These are phyloP conservation scores for Calycopis cecrops DNA, from an alignment of 1,140 invertebrate genomes.

Conservation along the genomic window DNA sequence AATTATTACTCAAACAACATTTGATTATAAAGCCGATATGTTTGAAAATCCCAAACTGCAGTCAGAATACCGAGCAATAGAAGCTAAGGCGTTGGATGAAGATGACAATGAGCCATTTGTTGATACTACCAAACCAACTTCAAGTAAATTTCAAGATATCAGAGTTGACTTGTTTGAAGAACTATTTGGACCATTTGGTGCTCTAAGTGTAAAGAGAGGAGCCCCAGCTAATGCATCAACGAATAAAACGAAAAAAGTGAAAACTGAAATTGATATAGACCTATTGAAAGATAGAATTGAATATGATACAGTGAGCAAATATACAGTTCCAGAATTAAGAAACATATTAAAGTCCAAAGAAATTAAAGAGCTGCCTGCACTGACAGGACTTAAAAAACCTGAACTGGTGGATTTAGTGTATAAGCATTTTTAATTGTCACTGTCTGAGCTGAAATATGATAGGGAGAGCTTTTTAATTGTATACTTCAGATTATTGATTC, in stretches of 20 bases:
- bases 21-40: conserved; percentile 57
- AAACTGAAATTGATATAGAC: conserved; percentile 42
- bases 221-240: conserved; percentile 12
- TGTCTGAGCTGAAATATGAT: background rate
- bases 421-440: conserved; percentile 21
- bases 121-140: conserved; percentile 51
- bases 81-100: conserved; percentile 55
- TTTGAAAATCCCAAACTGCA: conserved; percentile 61
- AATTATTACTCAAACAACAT: conserved; percentile 40
- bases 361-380: conserved; percentile 33
- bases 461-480: background rate
- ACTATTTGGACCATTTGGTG: conserved; percentile 58
- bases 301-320: conserved; percentile 34
- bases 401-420: conserved; percentile 56
- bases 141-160: conserved; percentile 38
- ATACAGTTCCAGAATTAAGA: conserved; percentile 49
- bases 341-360: conserved; percentile 45
- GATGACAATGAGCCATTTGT: conserved; percentile 45
- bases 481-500: too few relatives aligned
- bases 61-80: conserved; percentile 47
- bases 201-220: conserved; percentile 39
- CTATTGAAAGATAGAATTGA: conserved; percentile 37
- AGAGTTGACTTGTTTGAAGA: conserved; percentile 57
- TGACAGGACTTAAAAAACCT: conserved; percentile 49
- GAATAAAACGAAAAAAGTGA: conserved; percentile 37